These are phyloP conservation scores for Cheilosia impressa DNA, from an alignment of 2,888 invertebrate species.

Conservation along the genomic window DNA sequence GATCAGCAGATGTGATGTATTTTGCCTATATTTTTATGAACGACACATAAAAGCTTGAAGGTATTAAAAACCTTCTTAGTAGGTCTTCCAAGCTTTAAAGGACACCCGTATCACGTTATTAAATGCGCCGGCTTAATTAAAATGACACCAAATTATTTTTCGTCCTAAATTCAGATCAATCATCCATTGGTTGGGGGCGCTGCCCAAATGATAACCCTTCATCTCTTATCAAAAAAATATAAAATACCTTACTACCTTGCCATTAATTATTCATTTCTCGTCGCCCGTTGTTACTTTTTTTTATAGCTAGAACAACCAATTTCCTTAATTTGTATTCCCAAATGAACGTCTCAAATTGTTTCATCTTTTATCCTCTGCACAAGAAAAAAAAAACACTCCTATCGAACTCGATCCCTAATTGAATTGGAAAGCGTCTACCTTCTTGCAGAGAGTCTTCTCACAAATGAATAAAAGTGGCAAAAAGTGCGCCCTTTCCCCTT, in stretches of 20 bases:
- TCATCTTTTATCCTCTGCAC: background rate
- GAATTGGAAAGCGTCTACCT: conserved; percentile 55
- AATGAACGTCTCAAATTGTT: conserved; percentile 32
- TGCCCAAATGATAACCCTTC: too few species aligned
- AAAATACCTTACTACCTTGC: background rate
- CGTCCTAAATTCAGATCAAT: too few species aligned
- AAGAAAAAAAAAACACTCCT: background rate
- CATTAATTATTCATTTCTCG: background rate
- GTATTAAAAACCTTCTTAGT: too few species aligned
- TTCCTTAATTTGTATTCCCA: conserved; percentile 29
- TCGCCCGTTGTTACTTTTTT: background rate
- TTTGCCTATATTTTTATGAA: too few species aligned
- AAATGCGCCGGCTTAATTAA: too few species aligned
- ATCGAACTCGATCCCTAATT: conserved; percentile 52
- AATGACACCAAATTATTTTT: too few species aligned
- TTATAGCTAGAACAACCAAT: background rate
- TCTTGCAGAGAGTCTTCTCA: conserved; percentile 14
- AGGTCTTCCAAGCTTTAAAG: too few species aligned
- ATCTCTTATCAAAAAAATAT: background rate
- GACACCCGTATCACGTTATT: too few species aligned
- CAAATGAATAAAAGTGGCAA: conserved; percentile 43
- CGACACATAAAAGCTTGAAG: too few species aligned
- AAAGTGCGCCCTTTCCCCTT: background rate
- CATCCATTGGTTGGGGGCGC: too few species aligned
- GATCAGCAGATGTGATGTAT: too few species aligned